Percentiles rank a stretch among this genome's conserved stretches.
phyloP scores from a whole-genome alignment of 2,797 vertebrate species.

The Heteromormyrus szaboi region DNA sequence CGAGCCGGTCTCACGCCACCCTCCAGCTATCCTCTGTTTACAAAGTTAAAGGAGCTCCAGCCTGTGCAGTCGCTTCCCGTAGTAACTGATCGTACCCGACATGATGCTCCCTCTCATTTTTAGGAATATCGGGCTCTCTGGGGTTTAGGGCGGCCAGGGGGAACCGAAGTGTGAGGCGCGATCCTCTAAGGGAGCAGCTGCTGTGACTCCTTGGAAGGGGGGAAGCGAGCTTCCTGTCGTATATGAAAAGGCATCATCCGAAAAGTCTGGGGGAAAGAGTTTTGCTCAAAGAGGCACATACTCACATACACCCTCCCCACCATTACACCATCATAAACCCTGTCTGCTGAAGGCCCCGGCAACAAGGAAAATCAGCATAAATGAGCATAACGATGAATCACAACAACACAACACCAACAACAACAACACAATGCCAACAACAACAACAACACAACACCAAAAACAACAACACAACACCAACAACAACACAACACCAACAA shows the following conservation, averaged over 20 bases:
- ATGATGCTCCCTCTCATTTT: not conserved
- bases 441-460: no score
- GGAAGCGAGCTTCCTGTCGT: not conserved
- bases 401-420: not conserved
- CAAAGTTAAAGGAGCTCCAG: not conserved
- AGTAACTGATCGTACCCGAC: not conserved
- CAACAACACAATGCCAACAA: no score
- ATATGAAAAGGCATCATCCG: not conserved
- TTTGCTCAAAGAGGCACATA: not conserved
- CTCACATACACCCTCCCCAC: not conserved
- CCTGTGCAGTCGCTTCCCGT: not conserved
- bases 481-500: no score
- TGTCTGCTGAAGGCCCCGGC: not conserved
- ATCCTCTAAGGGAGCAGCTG: not conserved
- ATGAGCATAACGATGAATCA: not conserved
- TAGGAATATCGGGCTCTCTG: not conserved
- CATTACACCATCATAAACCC: not conserved
- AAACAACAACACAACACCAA: no score
- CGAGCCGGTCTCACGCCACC: constrained; percentile 25
- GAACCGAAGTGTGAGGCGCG: not conserved
- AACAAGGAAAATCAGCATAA: not conserved
- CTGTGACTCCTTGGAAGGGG: not conserved
- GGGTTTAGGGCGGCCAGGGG: not conserved
- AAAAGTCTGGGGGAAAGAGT: not conserved
- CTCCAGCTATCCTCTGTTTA: not conserved